Percentiles rank a stretch among this genome's conserved stretches.
phyloP scores from a whole-genome alignment of 2,797 vertebrate species.

The Phoeniculus purpureus region DNA sequence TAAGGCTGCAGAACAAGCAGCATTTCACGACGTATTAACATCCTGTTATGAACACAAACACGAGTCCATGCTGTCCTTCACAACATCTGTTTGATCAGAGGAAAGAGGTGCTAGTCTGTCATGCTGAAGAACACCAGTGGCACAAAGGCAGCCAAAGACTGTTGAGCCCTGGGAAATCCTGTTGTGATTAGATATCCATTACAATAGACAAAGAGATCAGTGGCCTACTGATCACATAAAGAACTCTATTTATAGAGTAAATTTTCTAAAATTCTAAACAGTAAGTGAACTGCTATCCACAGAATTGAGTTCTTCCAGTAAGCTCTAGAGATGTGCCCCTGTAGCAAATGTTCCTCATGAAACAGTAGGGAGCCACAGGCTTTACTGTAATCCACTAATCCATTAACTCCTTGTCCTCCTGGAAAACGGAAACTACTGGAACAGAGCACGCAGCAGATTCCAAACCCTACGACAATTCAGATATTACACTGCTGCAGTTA shows the following conservation, averaged over 20 bases:
- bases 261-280: background rate
- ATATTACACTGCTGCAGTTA: background rate
- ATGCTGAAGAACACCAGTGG: background rate
- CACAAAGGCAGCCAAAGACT: background rate
- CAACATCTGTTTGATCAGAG: background rate
- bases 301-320: background rate
- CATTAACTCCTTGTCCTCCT: slow-evolving; percentile 13
- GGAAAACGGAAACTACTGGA: background rate
- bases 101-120: background rate
- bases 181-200: background rate
- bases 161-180: background rate
- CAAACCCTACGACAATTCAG: background rate
- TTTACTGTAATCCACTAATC: slow-evolving; percentile 47
- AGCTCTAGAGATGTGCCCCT: background rate
- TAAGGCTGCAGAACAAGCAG: background rate
- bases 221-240: background rate
- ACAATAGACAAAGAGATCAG: background rate
- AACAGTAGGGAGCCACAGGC: slow-evolving; percentile 11
- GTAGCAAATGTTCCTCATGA: background rate
- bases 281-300: background rate
- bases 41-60: background rate
- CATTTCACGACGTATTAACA: background rate
- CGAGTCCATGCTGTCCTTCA: background rate
- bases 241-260: background rate
- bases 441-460: background rate